These are phyloP conservation scores for Ditula angustiorana DNA, from an alignment of 2,888 invertebrate genomes.

Conservation along the genomic window DNA sequence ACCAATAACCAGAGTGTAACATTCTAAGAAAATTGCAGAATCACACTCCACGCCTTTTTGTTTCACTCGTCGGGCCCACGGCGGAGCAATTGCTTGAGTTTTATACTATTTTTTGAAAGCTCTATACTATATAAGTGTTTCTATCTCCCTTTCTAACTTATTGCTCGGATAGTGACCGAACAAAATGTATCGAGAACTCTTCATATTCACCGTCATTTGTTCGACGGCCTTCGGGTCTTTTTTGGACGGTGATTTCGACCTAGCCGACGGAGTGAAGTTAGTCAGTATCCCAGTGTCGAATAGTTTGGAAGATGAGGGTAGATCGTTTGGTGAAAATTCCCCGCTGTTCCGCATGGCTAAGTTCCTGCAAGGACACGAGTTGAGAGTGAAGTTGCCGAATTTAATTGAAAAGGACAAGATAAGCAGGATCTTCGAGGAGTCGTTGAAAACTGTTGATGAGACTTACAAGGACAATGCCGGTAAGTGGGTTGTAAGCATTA, in stretches of 20 bases:
- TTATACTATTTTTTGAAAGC: constrained; percentile 78
- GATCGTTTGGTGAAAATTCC: constrained; percentile 81
- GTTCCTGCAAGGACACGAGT: constrained; percentile 89
- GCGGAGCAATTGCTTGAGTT: constrained; percentile 62
- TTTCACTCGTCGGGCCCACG: constrained; percentile 54
- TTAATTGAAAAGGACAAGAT: constrained; percentile 88
- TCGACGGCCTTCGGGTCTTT: constrained; percentile 58
- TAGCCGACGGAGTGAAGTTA: constrained; percentile 88
- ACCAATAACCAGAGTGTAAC: constrained; percentile 46
- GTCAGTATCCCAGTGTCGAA: constrained; percentile 83
- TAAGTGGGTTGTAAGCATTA: constrained; percentile 60
- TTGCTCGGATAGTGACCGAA: constrained; percentile 62
- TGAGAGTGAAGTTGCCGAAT: constrained; percentile 89
- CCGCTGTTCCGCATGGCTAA: constrained; percentile 86
- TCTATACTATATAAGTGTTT: constrained; percentile 72
- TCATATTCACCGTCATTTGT: constrained; percentile 54
- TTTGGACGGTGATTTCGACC: constrained; percentile 81
- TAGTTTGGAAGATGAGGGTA: constrained; percentile 75
- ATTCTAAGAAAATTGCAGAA: constrained; percentile 53
- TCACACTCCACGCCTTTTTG: constrained; percentile 56
- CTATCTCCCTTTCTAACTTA: constrained; percentile 71
- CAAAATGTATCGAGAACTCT: constrained; percentile 71
- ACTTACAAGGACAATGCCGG: constrained; percentile 78
- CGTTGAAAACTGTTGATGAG: constrained; percentile 79
- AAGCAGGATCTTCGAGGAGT: constrained; percentile 84